Base-by-base conservation (phyloP, 2,113 vertebrate species). In the Xyrauchen texanus region DNA sequence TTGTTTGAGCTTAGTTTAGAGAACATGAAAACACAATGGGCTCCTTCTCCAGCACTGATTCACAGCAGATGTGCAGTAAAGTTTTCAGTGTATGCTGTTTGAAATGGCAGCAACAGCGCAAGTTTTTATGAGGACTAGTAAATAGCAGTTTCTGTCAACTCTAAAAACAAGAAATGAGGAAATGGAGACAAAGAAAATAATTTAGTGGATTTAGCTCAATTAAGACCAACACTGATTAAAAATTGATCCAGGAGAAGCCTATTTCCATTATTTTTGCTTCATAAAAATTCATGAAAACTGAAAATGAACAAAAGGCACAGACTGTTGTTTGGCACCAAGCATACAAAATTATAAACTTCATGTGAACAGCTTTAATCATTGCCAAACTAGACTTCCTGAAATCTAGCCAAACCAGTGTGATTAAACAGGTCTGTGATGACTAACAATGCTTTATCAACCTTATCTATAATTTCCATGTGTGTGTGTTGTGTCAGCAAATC, bases 381-480 rank as follows among this genome's bases (percentile, higher is more conserved):
- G 34, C 63, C 58, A 75, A 44, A 81, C 75, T 55, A 34, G 21
- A 34, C 21, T 34, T 34, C 21, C 21, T 34, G 21, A 34, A 34
- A 34, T 34, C 21, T 1, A 34, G 21, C 21, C 21, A 34, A 34
- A 34, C 21, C 21, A 34, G 21, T 34, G 21, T 34, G 21, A 34
- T 34, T 34, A 34, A 34, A 34, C 21, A 34, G 21, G 21, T 1
- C 21, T 34, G 21, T 34, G 21, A 34, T 34, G 21, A 34, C 21
- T 34, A 34, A 34, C 21, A 34, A 34, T 34, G 21, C 21, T 34
- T 34, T 88, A 91, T 91, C 88, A 42, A 62, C 46, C 68, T 89
- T 83, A 88, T 89, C 89, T 86, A 64, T 45, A 81, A 57, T n/a
- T 78, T 55, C 79, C 79, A 72, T 84, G 80, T 81, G 88, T 88